Evolutionary conservation across 2,888 invertebrate species (phyloP).

Genomic region (Scotopteryx bipunctaria): DNA sequence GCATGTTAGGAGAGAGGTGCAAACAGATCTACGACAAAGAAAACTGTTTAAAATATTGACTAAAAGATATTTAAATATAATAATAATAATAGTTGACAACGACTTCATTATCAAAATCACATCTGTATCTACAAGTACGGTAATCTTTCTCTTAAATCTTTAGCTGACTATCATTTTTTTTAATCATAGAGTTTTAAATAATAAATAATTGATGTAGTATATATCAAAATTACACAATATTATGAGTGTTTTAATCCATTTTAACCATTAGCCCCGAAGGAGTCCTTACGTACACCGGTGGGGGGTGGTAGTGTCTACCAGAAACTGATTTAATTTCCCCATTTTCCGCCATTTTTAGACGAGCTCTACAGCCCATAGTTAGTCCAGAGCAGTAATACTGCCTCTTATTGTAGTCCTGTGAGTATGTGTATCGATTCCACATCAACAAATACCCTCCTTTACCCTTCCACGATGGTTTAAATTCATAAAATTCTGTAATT

Average conservation of each 20-base stretch:
- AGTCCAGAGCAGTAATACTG: slow-evolving; percentile 11
- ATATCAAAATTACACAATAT: too few relatives aligned
- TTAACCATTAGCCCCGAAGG: slow-evolving; percentile 16
- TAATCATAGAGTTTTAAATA: too few relatives aligned
- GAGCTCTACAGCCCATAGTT: slow-evolving; percentile 13
- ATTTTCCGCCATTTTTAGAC: slow-evolving; percentile 9
- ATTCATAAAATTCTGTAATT: slow-evolving; percentile 15
- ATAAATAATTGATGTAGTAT: too few relatives aligned
- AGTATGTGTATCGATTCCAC: slow-evolving; percentile 14
- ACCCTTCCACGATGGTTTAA: slow-evolving; percentile 12
- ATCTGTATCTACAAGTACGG: too few relatives aligned
- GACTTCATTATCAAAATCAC: too few relatives aligned
- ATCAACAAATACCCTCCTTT: slow-evolving; percentile 6
- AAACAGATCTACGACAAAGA: too few relatives aligned
- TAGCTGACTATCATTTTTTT: too few relatives aligned
- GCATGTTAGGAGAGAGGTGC: too few relatives aligned
- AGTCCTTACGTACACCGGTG: slow-evolving; percentile 18
- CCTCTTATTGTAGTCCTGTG: background rate
- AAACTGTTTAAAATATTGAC: too few relatives aligned
- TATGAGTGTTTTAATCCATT: background rate
- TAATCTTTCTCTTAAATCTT: too few relatives aligned
- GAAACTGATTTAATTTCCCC: slow-evolving; percentile 10
- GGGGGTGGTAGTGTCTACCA: slow-evolving; percentile 16
- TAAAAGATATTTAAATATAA: too few relatives aligned
- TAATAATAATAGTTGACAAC: too few relatives aligned